These are phyloP conservation scores for Eudyptes chrysolophus DNA, from an alignment of 2,113 vertebrate species.

Conservation along the genomic window DNA sequence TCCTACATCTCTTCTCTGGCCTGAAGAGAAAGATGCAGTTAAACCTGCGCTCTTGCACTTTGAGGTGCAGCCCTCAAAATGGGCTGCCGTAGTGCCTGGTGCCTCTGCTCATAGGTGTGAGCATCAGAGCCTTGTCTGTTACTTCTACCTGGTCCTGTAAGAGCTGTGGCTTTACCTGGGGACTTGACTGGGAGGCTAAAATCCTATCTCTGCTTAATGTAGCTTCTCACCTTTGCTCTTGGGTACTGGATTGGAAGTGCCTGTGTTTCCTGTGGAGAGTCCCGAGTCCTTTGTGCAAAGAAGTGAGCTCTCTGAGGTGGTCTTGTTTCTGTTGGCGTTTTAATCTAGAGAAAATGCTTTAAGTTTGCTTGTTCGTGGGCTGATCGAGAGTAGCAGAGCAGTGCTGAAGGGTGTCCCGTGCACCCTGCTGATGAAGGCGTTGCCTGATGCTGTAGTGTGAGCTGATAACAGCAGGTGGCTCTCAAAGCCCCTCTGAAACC, in stretches of 20 bases:
- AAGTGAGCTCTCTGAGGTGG: too few species aligned
- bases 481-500: background rate
- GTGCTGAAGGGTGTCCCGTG: background rate
- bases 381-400: background rate
- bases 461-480: background rate
- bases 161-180: background rate
- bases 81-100: background rate
- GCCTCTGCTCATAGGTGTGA: rapidly evolving
- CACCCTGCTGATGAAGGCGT: background rate
- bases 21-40: too few species aligned
- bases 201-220: rapidly evolving
- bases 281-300: rapidly evolving
- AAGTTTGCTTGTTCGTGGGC: rapidly evolving
- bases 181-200: background rate
- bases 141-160: too few species aligned
- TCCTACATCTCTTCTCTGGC: too few species aligned
- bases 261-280: too few species aligned
- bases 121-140: rapidly evolving
- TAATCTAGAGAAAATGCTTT: background rate
- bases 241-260: too few species aligned
- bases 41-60: rapidly evolving
- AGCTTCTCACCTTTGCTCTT: rapidly evolving
- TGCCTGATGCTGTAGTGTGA: background rate
- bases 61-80: too few species aligned
- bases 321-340: background rate